Evolutionary conservation across 2,888 invertebrate genomes (phyloP).

Genomic region (Gastracanthus pulcherrimus): DNA sequence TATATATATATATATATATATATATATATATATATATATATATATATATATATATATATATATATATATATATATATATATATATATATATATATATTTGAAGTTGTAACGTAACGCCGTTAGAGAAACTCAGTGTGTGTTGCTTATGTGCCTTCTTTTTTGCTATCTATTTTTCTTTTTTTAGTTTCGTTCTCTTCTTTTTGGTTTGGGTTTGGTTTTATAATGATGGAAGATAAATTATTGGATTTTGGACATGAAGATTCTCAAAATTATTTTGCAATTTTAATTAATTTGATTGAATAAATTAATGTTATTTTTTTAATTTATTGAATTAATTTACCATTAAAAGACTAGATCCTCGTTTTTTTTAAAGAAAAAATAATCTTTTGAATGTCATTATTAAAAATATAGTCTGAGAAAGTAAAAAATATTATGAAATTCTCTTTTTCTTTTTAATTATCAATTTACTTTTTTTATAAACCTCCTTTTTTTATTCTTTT

Average conservation of each 20-base stretch:
- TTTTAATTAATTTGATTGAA: too few relatives aligned
- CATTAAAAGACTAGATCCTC: too few relatives aligned
- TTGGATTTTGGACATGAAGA: not conserved
- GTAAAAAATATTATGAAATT: too few relatives aligned
- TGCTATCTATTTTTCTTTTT: not conserved
- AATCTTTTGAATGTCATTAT: too few relatives aligned
- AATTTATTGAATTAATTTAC: too few relatives aligned
- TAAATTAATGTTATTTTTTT: too few relatives aligned
- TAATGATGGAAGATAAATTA: not conserved
- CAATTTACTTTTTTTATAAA: too few relatives aligned
- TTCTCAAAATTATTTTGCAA: too few relatives aligned
- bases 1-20: not conserved
- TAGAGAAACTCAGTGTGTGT: slow-evolving; percentile 25
- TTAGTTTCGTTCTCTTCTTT: not conserved
- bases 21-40: slow-evolving; percentile 4
- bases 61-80: not conserved
- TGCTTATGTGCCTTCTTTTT: slow-evolving; percentile 13
- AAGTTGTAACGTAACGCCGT: slow-evolving; percentile 38
- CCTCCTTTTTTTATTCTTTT: too few relatives aligned
- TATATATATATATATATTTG: not conserved
- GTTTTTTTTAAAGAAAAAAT: too few relatives aligned
- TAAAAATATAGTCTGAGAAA: too few relatives aligned
- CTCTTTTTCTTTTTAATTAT: too few relatives aligned
- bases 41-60: not conserved
- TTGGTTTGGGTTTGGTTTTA: not conserved